These are phyloP conservation scores for Actinia equina DNA, from an alignment of 64 coral and sea anemone species.

Conservation along the genomic window DNA sequence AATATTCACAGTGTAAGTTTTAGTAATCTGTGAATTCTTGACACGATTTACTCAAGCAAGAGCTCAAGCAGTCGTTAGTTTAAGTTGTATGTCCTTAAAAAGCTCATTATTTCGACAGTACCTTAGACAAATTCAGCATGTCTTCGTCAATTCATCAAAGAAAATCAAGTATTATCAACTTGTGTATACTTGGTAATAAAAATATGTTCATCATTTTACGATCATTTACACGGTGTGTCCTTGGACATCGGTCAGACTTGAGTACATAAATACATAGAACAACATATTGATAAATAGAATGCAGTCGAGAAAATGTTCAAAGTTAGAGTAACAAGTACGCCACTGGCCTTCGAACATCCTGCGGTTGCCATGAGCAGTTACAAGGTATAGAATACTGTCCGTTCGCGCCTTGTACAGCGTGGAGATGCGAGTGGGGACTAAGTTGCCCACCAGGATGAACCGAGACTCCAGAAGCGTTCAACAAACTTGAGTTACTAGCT, in stretches of 20 bases:
- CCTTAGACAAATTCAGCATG: slow-evolving; percentile 20
- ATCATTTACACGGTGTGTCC: slow-evolving; percentile 88
- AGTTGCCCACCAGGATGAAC: slow-evolving; percentile 48
- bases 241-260: not conserved
- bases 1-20: slow-evolving; percentile 74
- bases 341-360: slow-evolving; percentile 79
- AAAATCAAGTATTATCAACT: slow-evolving; percentile 11
- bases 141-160: slow-evolving; percentile 14
- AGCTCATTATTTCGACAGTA: not conserved
- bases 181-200: slow-evolving; percentile 19
- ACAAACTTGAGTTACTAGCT: slow-evolving; percentile 42
- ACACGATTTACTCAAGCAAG: slow-evolving; percentile 45
- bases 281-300: slow-evolving; percentile 86
- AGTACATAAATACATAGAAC: slow-evolving; percentile 28
- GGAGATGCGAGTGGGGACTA: slow-evolving; percentile 71
- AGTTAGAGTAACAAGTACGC: slow-evolving; percentile 79
- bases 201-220: slow-evolving; percentile 33
- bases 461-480: slow-evolving; percentile 71
- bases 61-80: slow-evolving; percentile 20
- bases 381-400: slow-evolving; percentile 94
- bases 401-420: slow-evolving; percentile 75
- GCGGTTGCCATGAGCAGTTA: slow-evolving; percentile 88
- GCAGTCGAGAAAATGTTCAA: slow-evolving; percentile 42
- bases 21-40: slow-evolving; percentile 69
- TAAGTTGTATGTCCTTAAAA: slow-evolving; percentile 14